A percentile compares a stretch with the other conserved stretches of the same genome.
Conservation (phyloP, 2,888 invertebrate genomes). For the Nycteola revayana region DNA sequence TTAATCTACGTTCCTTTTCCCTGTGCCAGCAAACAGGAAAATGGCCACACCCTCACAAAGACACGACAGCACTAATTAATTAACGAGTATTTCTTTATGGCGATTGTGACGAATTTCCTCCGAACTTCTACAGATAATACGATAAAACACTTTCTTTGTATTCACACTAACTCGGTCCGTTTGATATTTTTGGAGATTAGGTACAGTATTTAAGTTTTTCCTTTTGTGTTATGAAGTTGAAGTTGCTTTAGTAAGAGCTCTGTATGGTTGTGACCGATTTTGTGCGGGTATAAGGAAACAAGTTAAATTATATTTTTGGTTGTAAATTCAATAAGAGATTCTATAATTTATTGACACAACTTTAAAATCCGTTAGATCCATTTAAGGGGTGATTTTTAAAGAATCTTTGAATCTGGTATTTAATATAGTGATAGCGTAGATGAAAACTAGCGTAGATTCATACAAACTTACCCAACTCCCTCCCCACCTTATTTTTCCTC, state of each 20-base stretch:
- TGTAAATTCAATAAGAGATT: too few relatives aligned
- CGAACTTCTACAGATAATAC: slow-evolving; percentile 27
- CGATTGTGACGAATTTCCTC: slow-evolving; percentile 47
- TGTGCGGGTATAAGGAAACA: too few relatives aligned
- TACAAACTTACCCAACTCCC: too few relatives aligned
- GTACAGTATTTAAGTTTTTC: slow-evolving; percentile 6
- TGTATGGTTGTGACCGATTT: too few relatives aligned
- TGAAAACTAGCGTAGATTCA: too few relatives aligned
- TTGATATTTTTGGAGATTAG: slow-evolving; percentile 16
- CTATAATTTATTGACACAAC: too few relatives aligned
- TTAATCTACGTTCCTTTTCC: slow-evolving; percentile 74
- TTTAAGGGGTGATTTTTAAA: too few relatives aligned
- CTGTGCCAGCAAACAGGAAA: slow-evolving; percentile 60
- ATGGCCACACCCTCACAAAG: slow-evolving; percentile 62
- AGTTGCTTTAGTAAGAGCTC: background rate
- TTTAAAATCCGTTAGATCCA: too few relatives aligned
- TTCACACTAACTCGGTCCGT: slow-evolving; percentile 14
- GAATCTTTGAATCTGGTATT: too few relatives aligned
- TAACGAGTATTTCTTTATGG: slow-evolving; percentile 62
- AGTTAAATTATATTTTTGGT: too few relatives aligned
- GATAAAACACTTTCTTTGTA: slow-evolving; percentile 19
- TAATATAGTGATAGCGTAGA: too few relatives aligned
- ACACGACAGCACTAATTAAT: slow-evolving; percentile 70
- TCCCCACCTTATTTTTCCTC: too few relatives aligned
- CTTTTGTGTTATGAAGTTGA: slow-evolving; percentile 3